Conservation (phyloP, 2,888 invertebrate species). For the Sepiola atlantica region DNA sequence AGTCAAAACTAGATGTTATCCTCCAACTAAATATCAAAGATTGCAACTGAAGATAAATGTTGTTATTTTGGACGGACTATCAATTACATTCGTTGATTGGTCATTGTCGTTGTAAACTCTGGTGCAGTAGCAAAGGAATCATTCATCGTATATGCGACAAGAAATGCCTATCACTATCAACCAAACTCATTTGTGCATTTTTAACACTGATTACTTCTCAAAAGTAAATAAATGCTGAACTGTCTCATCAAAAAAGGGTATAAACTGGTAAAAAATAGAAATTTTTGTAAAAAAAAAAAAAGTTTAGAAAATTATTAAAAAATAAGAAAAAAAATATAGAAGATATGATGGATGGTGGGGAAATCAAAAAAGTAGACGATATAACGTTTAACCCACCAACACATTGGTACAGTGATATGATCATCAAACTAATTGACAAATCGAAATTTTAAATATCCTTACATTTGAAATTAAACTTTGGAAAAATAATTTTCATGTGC, state of each 20-base stretch:
- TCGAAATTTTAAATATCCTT: too few relatives aligned
- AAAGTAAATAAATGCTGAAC: neutral
- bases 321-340: too few relatives aligned
- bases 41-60: neutral
- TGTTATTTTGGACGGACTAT: neutral
- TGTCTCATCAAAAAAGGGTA: neutral
- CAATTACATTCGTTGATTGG: neutral
- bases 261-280: too few relatives aligned
- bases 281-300: too few relatives aligned
- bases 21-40: conserved; percentile 1
- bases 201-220: neutral
- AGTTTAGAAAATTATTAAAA: too few relatives aligned
- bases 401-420: too few relatives aligned
- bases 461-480: too few relatives aligned
- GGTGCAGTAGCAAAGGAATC: neutral
- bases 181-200: neutral
- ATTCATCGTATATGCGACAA: neutral
- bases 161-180: neutral
- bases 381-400: too few relatives aligned
- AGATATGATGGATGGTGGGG: too few relatives aligned
- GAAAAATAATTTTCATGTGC: too few relatives aligned
- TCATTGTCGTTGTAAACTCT: neutral
- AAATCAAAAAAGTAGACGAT: too few relatives aligned
- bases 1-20: neutral
- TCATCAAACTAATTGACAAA: too few relatives aligned